Conservation (phyloP, 2,797 vertebrate species). For the Poecilia wingei region DNA sequence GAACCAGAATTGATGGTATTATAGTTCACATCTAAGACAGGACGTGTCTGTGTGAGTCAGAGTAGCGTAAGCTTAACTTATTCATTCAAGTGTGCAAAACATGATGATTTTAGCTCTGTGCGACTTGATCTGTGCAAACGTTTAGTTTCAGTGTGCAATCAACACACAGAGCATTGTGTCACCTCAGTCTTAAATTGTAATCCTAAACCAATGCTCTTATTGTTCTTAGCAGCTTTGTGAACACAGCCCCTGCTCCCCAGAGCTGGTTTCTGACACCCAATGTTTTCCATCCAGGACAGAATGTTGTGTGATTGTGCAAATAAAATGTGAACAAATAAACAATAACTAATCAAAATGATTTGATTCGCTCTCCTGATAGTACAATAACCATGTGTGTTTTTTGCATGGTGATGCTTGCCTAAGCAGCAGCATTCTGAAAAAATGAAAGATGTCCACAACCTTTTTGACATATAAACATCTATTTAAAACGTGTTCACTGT, state of each 20-base stretch:
- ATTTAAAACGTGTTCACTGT: background rate
- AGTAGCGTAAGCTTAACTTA: slow-evolving; percentile 9
- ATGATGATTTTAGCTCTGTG: slow-evolving; percentile 35
- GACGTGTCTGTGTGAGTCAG: slow-evolving; percentile 17
- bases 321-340: slow-evolving; percentile 44
- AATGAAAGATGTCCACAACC: background rate
- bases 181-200: slow-evolving; percentile 36
- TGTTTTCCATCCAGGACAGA: slow-evolving; percentile 36
- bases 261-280: slow-evolving; percentile 30
- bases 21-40: slow-evolving; percentile 33
- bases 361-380: background rate
- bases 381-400: background rate
- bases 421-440: background rate
- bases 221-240: slow-evolving; percentile 56
- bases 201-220: slow-evolving; percentile 45
- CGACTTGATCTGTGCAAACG: slow-evolving; percentile 51
- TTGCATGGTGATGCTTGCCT: background rate
- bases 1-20: slow-evolving; percentile 38
- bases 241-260: slow-evolving; percentile 51
- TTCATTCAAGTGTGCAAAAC: slow-evolving; percentile 31
- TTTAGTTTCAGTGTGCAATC: background rate
- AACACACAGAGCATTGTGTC: slow-evolving; percentile 20
- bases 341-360: background rate
- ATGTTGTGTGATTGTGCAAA: slow-evolving; percentile 50
- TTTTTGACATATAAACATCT: too few relatives aligned